Base-by-base conservation (phyloP, 2,797 vertebrate genomes). In the Gymnothorax javanicus region DNA sequence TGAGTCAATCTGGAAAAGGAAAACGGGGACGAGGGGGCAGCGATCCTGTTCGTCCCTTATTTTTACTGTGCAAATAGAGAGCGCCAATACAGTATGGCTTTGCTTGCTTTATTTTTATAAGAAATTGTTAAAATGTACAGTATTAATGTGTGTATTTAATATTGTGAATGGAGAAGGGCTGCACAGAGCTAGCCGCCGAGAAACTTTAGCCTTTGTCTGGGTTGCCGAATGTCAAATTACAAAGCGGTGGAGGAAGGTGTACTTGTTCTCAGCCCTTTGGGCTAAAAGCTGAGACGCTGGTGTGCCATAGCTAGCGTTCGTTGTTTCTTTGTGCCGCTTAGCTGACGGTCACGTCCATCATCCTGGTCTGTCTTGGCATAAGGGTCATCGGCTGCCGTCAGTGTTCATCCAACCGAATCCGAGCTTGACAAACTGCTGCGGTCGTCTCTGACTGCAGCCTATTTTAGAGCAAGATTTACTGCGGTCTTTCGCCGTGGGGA, bases 61-160 rank as follows among this genome's bases (percentile, higher is more conserved):
- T 86, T 82, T 87, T 54, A 54, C 73, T 82, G 79, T 86, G 81
- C 59, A 60, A 77, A 52, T 71, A 54, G 67, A 75, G 69, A 83
- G 64, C 62, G 11, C 62, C 58, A 15, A 62, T 59, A 64, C 81
- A 20, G 64, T 56, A 69, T 75, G 23, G 15, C 64, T 83, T 56
- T 75, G 54, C 71, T 84, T 86, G 84, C 57, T 86, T 82, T 87
- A 82, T 85, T 84, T 84, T 87, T 88, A 57, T 86, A 87, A 88
- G 88, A 85, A 87, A 85, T 85, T 83, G 84, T 84, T 69, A 84
- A 88, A 91, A 89, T 59, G 82, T 85, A 89, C 84, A 84, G 82
- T 77, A 85, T 58, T 82, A 69, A 84, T 84, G 84, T n/a, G 67
- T 85, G 60, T 64, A 25, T 87, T 23, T 81, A 79, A 81, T 25